Evolutionary conservation across 2,797 vertebrate species (phyloP).

Genomic region (Hybognathus amarus): DNA sequence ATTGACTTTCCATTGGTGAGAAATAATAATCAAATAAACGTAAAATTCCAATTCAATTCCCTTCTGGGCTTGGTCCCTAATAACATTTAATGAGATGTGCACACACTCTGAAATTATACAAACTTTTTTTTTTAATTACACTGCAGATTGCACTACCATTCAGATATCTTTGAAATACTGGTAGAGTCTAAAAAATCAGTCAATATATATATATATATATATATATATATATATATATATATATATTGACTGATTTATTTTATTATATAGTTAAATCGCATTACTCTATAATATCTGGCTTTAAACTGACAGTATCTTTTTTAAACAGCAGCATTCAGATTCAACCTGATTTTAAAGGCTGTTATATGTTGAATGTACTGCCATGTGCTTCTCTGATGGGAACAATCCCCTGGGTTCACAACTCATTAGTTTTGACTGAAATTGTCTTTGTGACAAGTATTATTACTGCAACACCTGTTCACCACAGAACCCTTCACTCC

Average conservation of each 20-base stretch:
- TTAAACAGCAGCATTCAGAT: not conserved
- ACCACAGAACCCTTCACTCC: conserved; percentile 30
- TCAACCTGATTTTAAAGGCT: not conserved
- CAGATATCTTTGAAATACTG: not conserved
- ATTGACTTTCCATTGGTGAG: no score
- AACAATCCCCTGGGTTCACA: conserved; percentile 81
- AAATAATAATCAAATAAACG: no score
- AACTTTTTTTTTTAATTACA: not conserved
- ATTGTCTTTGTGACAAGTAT: conserved; percentile 84
- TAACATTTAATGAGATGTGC: not conserved
- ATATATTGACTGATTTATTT: not conserved
- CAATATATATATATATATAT: no score
- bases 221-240: no score
- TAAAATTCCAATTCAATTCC: no score
- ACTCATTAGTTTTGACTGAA: conserved; percentile 86
- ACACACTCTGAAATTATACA: not conserved
- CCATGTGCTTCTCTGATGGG: conserved; percentile 75
- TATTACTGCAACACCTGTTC: conserved; percentile 84
- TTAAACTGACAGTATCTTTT: not conserved
- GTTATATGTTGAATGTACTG: conserved; percentile 4
- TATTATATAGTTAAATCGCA: not conserved
- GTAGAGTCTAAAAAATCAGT: not conserved
- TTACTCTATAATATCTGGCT: not conserved
- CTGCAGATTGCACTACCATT: not conserved
- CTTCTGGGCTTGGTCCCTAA: not conserved